Evolutionary conservation across 2,888 invertebrate genomes (phyloP), one percentile per base, ranked within the genome.

Genomic region (Melipona beecheii): DNA sequence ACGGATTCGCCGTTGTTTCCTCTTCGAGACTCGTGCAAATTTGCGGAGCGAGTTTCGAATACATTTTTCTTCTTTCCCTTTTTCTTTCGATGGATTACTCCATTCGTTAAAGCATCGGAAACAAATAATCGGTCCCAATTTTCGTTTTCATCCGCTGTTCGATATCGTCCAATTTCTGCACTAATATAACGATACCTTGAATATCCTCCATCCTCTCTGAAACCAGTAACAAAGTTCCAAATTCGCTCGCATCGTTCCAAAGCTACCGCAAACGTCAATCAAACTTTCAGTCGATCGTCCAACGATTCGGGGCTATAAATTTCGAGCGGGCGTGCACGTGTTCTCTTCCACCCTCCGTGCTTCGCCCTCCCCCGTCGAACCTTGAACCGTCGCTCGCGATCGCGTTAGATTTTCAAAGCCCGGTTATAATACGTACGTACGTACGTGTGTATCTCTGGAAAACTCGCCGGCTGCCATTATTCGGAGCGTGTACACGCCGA

Each of bases 1-100:
- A 70, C 73, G 71, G 84, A 83, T 85, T 78, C 75, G 49, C 71
- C 68, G 64, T 76, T 78, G 77, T 73, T 89, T 81, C 70, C 78
- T 78, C 73, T 56, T 60, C 27, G 19, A 58, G 50, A 49, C 24
- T 17, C n/a, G n/a, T 9, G 43, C 9, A 43, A 11, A 9, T 43
- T 43, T 43, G 43, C 43, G 1, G 43, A 43, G 2, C 43, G 43
- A 43, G 43, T 11, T 43, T 9, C 43, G 43, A 43, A 9, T 43
- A 43, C 9, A 11, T 43, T 9, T 43, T 43, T 9, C 9, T 43
- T 9, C 1, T 43, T 43, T 43, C 2, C 1, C 9, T 9, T 43
- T 43, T 36, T 6, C 9, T 36, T 56, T 5, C 11, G 15, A 58
- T 58, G 15, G 24, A 58, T n/a, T n/a, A n/a, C 15, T 5, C 5